Percentiles rank a stretch among this genome's conserved stretches.
Evolutionary conservation across 2,113 vertebrate species (phyloP).

Genomic region (Eulemur macaco): DNA sequence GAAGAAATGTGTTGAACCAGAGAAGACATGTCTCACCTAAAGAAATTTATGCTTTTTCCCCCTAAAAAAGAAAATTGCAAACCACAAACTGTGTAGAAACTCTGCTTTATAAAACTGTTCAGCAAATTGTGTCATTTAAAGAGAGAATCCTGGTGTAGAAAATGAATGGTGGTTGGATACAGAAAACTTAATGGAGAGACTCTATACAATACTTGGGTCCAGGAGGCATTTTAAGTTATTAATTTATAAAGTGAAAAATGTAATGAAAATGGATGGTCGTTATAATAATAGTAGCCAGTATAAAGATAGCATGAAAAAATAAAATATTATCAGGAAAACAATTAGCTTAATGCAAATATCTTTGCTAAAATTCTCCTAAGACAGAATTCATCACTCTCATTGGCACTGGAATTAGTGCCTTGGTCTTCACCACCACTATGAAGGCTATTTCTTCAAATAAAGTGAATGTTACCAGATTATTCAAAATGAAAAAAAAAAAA

Average conservation of each 20-base stretch:
- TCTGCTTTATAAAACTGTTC: not conserved
- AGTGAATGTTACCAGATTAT: not conserved
- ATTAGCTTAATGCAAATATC: not conserved
- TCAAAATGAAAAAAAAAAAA: not conserved
- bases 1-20: not conserved
- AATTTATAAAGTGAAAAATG: not conserved
- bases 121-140: not conserved
- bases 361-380: not conserved
- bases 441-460: not conserved
- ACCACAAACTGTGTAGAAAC: not conserved
- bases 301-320: not conserved
- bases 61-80: not conserved
- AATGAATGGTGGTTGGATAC: not conserved
- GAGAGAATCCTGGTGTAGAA: not conserved
- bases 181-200: not conserved
- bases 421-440: not conserved
- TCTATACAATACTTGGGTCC: not conserved
- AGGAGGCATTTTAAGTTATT: not conserved
- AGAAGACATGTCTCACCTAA: not conserved
- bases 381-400: not conserved
- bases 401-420: not conserved
- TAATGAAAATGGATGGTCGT: not conserved
- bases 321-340: not conserved
- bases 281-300: not conserved
- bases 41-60: not conserved